Percentiles rank a stretch among this genome's conserved stretches.
phyloP scores from a whole-genome alignment of 1,140 invertebrate species.

The Streblospio benedicti region DNA sequence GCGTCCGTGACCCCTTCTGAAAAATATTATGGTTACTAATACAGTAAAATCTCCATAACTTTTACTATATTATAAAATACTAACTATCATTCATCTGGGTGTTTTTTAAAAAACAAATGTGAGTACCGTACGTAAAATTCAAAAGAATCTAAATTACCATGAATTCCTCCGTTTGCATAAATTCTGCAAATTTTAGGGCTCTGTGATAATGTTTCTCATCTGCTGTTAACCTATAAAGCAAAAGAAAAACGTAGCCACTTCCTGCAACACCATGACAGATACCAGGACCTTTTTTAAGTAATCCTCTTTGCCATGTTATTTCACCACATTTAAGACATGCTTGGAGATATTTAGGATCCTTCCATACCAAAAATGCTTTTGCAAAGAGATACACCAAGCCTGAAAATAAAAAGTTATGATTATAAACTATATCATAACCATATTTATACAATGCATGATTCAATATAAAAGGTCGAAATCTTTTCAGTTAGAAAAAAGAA shows the following conservation, averaged over 20 bases:
- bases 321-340: slow-evolving; percentile 63
- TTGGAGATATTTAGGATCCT: slow-evolving; percentile 64
- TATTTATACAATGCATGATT: no score
- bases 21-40: no score
- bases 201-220: slow-evolving; percentile 63
- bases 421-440: no score
- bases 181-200: slow-evolving; percentile 67
- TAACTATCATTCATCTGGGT: no score
- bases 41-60: no score
- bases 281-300: slow-evolving; percentile 65
- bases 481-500: no score
- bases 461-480: no score
- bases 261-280: slow-evolving; percentile 80
- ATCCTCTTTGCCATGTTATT: slow-evolving; percentile 67
- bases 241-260: slow-evolving; percentile 73
- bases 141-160: no score
- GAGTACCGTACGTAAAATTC: no score
- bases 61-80: no score
- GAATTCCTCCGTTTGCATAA: slow-evolving; percentile 63
- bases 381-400: slow-evolving; percentile 72
- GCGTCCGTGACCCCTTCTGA: slow-evolving; percentile 57
- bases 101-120: no score
- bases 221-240: slow-evolving; percentile 66
- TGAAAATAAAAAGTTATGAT: slow-evolving; percentile 32
- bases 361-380: slow-evolving; percentile 66